Evolutionary conservation across 2,797 vertebrate genomes (phyloP), one percentile per base, ranked within the genome.

Genomic region (Natrix natrix): DNA sequence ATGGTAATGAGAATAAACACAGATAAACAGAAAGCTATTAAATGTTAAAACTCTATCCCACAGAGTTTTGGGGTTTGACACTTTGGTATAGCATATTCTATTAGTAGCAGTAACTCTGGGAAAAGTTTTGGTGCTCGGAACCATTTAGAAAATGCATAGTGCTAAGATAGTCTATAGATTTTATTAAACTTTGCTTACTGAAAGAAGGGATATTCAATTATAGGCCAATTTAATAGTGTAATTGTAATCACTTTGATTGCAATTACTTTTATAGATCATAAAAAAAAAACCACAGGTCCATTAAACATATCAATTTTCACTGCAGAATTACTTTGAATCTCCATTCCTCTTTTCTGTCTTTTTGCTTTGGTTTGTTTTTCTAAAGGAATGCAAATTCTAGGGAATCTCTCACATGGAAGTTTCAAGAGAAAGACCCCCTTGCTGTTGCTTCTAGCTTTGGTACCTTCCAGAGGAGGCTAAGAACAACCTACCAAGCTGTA

Each of bases 191-290:
- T 95, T 20, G 92, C 96, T 96, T 96, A 95, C 90, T 94, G 93
- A 96, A 88, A 93, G 91, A 93, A 91, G 17, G 86, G n/a, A 94
- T 95, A 16, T 37, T 95, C 94, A 97, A 94, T 96, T 95, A 94
- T 17, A 95, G 94, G 95, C 92, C 93, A 95, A 97, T 95, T 97
- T 96, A 95, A 96, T 94, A 48, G 4, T 93, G 95, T 95, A 97
- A 96, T 95, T 95, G 94, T 24, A 92, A 97, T 95, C 93, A 94
- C 91, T 94, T 90, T 94, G 92, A 94, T 86, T 57, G 90, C 93
- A 83, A 83, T 95, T 86, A 92, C 89, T 96, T 97, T 96, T 95
- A 95, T 26, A 91, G 91, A 96, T 90, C 61, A 92, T 95, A 90
- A 95, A 94, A 96, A 97, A 92, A n/a, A 94, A 96, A 59, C 0